Percentiles rank a stretch among this genome's conserved stretches.
Conservation (phyloP, 2,113 vertebrate genomes). For the Agelaius phoeniceus region DNA sequence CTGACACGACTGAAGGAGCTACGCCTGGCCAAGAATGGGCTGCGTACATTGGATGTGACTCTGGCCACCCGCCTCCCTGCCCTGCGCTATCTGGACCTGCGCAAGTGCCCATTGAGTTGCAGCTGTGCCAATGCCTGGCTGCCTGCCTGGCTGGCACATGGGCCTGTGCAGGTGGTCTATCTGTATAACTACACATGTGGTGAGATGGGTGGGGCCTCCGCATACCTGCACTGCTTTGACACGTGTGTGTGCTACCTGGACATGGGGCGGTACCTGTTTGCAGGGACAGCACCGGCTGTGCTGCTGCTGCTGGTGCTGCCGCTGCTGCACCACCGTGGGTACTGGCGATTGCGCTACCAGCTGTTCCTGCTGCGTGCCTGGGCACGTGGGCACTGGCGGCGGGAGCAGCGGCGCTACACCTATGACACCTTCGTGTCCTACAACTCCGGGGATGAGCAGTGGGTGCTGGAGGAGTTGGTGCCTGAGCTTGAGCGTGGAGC, state of each 20-base stretch:
- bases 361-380: constrained; percentile 82
- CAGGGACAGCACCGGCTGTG: constrained; percentile 60
- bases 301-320: constrained; percentile 74
- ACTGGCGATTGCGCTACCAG: constrained; percentile 82
- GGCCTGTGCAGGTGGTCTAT: constrained; percentile 77
- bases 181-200: constrained; percentile 69
- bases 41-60: constrained; percentile 66
- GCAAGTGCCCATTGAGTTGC: constrained; percentile 81
- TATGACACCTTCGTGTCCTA: constrained; percentile 91
- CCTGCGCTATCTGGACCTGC: constrained; percentile 82
- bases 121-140: constrained; percentile 70
- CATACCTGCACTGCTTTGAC: constrained; percentile 74
- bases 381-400: constrained; percentile 74
- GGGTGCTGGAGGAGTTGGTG: constrained; percentile 82
- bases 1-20: constrained; percentile 72
- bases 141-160: constrained; percentile 29
- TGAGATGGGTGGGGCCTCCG: neutral
- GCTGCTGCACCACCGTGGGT: constrained; percentile 75
- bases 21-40: constrained; percentile 79
- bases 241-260: constrained; percentile 79
- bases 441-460: constrained; percentile 80
- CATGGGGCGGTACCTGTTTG: constrained; percentile 74
- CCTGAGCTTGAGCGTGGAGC: constrained; percentile 78
- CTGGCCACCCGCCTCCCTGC: neutral
- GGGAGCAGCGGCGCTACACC: constrained; percentile 67